Evolutionary conservation across 2,888 invertebrate genomes (phyloP), one percentile per base, ranked within the genome.

Genomic region (Philereme vetulata): DNA sequence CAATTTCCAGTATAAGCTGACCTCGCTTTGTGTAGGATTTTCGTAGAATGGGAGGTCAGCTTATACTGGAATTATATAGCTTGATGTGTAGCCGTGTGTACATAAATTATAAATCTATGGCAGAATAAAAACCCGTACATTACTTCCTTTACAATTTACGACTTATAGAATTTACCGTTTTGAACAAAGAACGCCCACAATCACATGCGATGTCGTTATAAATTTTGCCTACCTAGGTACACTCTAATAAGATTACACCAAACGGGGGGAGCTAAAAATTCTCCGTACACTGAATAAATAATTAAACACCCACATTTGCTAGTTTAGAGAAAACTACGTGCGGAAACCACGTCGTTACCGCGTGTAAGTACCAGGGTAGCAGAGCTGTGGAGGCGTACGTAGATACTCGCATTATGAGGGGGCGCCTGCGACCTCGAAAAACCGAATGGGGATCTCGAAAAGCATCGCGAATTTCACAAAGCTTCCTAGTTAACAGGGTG

Each of bases 391-490:
- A 70, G 70, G 72, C 68, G 73, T 69, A 74, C 7, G 56, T 56
- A 76, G 71, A 72, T 75, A 76, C 81, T 80, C 78, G 79, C 75
- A 80, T 83, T 82, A 81, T 77, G 74, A 75, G 66, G 75, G 78
- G 81, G 77, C 66, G 62, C 72, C 77, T 73, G 77, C 84, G 88
- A 86, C 88, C 88, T 88, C 90, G 86, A 90, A 89, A 90, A 90
- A 86, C 88, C 86, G 78, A 86, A 86, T 82, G 81, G 85, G 86
- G 87, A 83, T 81, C 82, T 82, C 85, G 82, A 83, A 84, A 84
- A 85, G 86, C 86, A 84, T 84, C 83, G 87, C 85, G 85, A 88
- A 88, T 85, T 88, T 86, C 88, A 86, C 90, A 88, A 87, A 90
- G 90, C 89, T 85, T 88, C 86, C 85, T 84, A 84, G 87, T 85